Evolutionary conservation across 2,888 invertebrate genomes (phyloP).

Genomic region (Tenthredo notha): DNA sequence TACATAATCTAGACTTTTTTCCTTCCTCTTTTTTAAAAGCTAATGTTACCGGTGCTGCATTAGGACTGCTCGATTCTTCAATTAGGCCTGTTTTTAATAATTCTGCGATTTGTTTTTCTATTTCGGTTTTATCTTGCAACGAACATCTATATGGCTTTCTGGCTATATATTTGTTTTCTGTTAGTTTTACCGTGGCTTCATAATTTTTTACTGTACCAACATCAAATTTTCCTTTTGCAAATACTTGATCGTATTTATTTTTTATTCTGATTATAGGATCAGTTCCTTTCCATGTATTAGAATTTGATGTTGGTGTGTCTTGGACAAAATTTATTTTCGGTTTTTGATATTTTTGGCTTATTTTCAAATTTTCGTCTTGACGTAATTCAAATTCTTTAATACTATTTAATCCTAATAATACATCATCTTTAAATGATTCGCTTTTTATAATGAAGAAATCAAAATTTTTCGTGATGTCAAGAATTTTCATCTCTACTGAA

Average conservation of each 20-base stretch:
- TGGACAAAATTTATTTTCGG: background rate
- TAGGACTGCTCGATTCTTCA: conserved; percentile 61
- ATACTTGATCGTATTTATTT: conserved; percentile 37
- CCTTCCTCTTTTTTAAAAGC: too few species aligned
- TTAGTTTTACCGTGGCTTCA: conserved; percentile 54
- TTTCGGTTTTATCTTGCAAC: conserved; percentile 60
- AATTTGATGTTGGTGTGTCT: too few species aligned
- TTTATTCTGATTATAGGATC: background rate
- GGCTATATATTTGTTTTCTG: conserved; percentile 54
- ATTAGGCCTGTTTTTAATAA: conserved; percentile 61
- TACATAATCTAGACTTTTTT: too few species aligned
- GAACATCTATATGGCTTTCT: conserved; percentile 58
- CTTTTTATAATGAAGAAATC: conserved; percentile 28
- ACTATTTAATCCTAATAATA: too few species aligned
- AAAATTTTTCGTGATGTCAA: conserved; percentile 14
- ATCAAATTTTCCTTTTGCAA: conserved; percentile 57
- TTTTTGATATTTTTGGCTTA: conserved; percentile 22
- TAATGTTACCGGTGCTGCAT: too few species aligned
- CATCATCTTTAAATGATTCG: too few species aligned
- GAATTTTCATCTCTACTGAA: conserved; percentile 30
- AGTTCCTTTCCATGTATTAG: background rate
- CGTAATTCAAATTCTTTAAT: conserved; percentile 19
- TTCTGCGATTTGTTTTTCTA: conserved; percentile 60
- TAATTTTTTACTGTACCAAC: conserved; percentile 56
- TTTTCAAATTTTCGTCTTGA: conserved; percentile 55